Base-by-base conservation (phyloP, 2,113 vertebrate genomes). In the Tretioscincus oriximinensis region DNA sequence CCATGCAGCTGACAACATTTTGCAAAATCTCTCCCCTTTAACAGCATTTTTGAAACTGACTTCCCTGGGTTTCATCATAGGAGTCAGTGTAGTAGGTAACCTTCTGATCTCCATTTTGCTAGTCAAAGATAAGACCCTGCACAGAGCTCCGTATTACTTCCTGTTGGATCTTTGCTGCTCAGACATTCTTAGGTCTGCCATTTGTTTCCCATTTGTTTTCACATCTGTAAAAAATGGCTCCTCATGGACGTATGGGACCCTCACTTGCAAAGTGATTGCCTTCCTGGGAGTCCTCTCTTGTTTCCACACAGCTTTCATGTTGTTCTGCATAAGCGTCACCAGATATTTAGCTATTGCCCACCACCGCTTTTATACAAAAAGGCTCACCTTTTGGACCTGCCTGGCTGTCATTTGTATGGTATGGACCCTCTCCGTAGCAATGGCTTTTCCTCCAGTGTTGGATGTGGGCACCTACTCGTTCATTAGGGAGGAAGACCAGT, bases 1-100 rank as follows among this genome's bases (percentile, higher is more conserved):
- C 97, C 98, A 99, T 99, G 98, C 98, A 98, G 97, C 97, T 96
- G 98, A 99, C 98, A 99, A 97, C 97, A 98, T 99, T 97, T 97
- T 99, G 95, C 98, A 99, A 96, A 99, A 97, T 96, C 97, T 99
- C 90, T 99, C 98, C 96, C 99, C 98, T 96, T 96, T 99, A 90
- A 97, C 97, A 95, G 99, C 98, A 78, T 99, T 99, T 96, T 97
- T 99, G 95, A 99, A 99, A 98, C 95, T 99, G 96, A 99, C 98
- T 96, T 99, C 98, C 85, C 93, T 99, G 95, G 98, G 98, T 93
- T 99, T 99, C 94, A 99, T 99, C 95, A 99, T 99, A 89, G 98
- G 98, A 91, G 97, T 99, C 93, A 98, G 98, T 49, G 97, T 99
- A 94, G 98, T 99, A 78, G 98, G 98, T 93, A 99, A 99, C 95